A percentile compares a stretch with the other conserved stretches of the same genome.
Conservation (phyloP, 2,888 invertebrate genomes). For the Ferrisia virgata region DNA sequence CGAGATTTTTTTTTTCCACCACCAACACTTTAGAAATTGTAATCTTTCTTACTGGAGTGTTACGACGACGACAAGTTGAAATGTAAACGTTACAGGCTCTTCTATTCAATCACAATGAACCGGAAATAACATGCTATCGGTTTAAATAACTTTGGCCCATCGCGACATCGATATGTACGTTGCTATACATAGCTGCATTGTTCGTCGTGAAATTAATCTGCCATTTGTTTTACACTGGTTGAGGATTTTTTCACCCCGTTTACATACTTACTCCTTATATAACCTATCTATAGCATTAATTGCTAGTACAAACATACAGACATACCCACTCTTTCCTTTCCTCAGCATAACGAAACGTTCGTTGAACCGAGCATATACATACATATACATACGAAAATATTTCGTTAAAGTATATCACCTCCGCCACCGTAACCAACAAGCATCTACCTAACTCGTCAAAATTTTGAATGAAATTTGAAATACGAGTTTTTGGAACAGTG, state of each 20-base stretch:
- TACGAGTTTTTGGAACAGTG: neutral
- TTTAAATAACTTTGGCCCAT: conserved; percentile 8
- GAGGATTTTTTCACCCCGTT: neutral
- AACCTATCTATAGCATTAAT: neutral
- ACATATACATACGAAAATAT: neutral
- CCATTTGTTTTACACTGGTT: neutral
- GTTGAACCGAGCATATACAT: conserved; percentile 9
- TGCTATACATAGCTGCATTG: too few relatives aligned
- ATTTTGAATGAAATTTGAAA: conserved; percentile 5
- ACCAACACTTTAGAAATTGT: neutral
- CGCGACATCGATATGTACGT: neutral
- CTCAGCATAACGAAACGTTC: neutral
- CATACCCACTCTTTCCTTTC: neutral
- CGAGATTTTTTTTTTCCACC: neutral
- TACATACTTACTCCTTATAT: neutral
- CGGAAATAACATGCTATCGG: neutral
- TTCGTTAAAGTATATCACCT: neutral
- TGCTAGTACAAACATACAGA: neutral
- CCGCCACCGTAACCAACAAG: neutral
- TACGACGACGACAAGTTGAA: neutral
- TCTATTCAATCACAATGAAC: neutral
- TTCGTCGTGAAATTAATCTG: neutral
- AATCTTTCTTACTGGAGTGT: neutral
- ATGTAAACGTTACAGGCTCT: neutral
- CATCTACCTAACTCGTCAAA: neutral